phyloP scores from a whole-genome alignment of 2,113 vertebrate genomes.

The Tretioscincus oriximinensis region DNA sequence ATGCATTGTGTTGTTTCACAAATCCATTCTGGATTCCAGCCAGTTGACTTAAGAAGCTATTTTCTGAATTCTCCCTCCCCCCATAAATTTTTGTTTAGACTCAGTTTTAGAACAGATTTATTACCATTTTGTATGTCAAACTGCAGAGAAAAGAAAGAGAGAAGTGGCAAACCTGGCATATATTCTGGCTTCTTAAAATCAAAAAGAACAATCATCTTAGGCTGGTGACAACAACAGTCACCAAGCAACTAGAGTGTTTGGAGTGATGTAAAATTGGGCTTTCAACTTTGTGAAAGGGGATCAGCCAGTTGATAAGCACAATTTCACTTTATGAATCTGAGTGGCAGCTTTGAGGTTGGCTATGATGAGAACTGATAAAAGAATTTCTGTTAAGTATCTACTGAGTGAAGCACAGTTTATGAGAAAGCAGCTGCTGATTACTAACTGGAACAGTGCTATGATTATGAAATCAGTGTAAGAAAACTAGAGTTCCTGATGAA shows the following conservation, averaged over 20 bases:
- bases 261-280: conserved; percentile 73
- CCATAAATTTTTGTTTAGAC: too few relatives aligned
- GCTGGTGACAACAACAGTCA: conserved; percentile 72
- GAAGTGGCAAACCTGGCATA: conserved; percentile 39
- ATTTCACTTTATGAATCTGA: conserved; percentile 78
- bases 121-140: conserved; percentile 45
- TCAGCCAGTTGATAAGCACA: conserved; percentile 66
- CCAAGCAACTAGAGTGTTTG: conserved; percentile 61
- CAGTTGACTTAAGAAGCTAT: too few relatives aligned
- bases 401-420: conserved; percentile 56
- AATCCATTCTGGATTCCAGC: background rate
- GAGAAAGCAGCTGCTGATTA: conserved; percentile 63
- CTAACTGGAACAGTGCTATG: conserved; percentile 58
- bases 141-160: conserved; percentile 61
- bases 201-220: conserved; percentile 64
- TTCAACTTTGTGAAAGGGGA: conserved; percentile 70
- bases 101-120: background rate
- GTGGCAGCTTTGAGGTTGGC: conserved; percentile 77
- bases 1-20: background rate
- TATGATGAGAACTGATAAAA: conserved; percentile 67
- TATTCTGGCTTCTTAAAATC: conserved; percentile 49
- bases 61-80: too few relatives aligned
- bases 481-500: conserved; percentile 45
- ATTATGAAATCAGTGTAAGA: conserved; percentile 72
- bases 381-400: conserved; percentile 62